Conservation (phyloP, 53 echinoderm and acorn worm species). For the Luidia sarsii region DNA sequence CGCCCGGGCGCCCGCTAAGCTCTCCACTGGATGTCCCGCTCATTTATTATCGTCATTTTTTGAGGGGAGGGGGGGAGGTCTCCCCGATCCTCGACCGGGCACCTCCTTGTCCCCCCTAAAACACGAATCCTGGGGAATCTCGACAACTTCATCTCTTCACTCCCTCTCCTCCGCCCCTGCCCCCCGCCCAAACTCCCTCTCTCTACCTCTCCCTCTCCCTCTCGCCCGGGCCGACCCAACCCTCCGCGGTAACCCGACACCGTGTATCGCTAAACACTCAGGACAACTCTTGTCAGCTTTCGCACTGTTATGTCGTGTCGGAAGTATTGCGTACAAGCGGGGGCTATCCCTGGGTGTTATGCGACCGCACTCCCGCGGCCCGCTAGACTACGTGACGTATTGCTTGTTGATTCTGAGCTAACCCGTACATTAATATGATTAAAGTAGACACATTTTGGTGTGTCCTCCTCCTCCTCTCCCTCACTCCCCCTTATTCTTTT, state of each 20-base stretch:
- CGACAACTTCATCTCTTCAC: conserved; percentile 7
- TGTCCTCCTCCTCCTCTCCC: not conserved
- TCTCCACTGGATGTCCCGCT: conserved; percentile 3
- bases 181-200: no score
- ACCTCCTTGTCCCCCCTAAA: no score
- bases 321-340: conserved; percentile 24
- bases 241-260: conserved; percentile 28
- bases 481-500: no score
- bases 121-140: no score
- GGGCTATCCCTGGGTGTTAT: conserved; percentile 39
- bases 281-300: conserved; percentile 43
- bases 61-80: no score
- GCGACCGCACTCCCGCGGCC: conserved; percentile 13
- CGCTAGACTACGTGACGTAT: conserved; percentile 53
- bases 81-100: no score
- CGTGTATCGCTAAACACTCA: conserved; percentile 43
- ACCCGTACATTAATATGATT: conserved; percentile 54
- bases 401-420: conserved; percentile 39
- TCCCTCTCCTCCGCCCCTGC: not conserved
- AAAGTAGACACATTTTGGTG: conserved; percentile 34
- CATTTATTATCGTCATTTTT: no score
- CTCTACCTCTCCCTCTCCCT: conserved; percentile 31
- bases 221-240: not conserved
- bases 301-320: conserved; percentile 39
- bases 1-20: not conserved